Evolutionary conservation across 2,797 vertebrate genomes (phyloP).

Genomic region (Hippocampus kuda): DNA sequence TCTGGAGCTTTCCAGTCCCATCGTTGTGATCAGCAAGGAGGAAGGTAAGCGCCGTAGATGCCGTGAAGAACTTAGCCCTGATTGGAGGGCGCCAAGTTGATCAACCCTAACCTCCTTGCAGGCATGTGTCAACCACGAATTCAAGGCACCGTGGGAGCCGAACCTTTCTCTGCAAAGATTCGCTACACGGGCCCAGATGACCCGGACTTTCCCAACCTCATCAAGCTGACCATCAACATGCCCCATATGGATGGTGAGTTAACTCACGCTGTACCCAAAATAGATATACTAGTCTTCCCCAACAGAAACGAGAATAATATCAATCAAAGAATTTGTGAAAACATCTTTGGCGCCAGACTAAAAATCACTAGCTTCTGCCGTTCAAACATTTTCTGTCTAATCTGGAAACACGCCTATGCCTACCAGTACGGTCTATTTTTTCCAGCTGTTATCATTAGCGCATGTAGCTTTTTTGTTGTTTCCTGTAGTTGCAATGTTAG

Average conservation of each 20-base stretch:
- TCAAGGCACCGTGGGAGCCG: slow-evolving; percentile 72
- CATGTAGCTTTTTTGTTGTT: no score
- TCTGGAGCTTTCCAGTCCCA: slow-evolving; percentile 72
- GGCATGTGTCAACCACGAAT: slow-evolving; percentile 75
- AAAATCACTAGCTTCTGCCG: no score
- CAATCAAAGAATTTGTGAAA: no score
- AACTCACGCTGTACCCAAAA: neutral
- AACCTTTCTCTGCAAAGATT: slow-evolving; percentile 80
- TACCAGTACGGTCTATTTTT: neutral
- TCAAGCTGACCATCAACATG: slow-evolving; percentile 75
- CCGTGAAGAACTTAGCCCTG: neutral
- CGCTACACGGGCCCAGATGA: slow-evolving; percentile 73
- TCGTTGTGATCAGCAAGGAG: slow-evolving; percentile 66
- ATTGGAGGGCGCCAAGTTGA: neutral
- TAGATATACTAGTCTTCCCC: neutral
- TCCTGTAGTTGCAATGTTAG: no score
- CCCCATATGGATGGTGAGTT: slow-evolving; percentile 76
- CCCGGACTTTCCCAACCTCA: slow-evolving; percentile 73
- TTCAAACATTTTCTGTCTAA: no score
- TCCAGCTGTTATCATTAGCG: neutral
- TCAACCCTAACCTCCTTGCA: slow-evolving; percentile 25
- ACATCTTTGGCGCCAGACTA: no score
- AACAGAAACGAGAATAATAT: neutral
- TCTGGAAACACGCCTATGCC: neutral
- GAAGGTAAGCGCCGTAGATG: slow-evolving; percentile 59